Conservation (phyloP, 2,797 vertebrate species). For the Pagetopsis macropterus region DNA sequence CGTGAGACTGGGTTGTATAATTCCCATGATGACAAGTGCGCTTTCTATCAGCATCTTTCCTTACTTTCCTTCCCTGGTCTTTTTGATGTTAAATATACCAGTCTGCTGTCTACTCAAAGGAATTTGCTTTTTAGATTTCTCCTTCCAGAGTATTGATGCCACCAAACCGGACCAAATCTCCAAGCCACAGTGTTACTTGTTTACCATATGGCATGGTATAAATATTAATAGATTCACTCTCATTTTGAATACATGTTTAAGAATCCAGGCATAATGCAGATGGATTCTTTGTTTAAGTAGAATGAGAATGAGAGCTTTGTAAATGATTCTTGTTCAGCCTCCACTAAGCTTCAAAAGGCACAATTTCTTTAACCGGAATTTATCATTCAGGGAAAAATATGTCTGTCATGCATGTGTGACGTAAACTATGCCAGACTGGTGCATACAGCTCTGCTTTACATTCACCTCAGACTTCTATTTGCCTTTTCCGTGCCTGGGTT, state of each 20-base stretch:
- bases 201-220: slow-evolving; percentile 62
- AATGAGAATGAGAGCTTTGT: slow-evolving; percentile 26
- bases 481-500: slow-evolving; percentile 76
- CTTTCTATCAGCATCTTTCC: slow-evolving; percentile 43
- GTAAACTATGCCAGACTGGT: slow-evolving; percentile 54
- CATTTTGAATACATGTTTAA: slow-evolving; percentile 60
- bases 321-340: slow-evolving; percentile 21
- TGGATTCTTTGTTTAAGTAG: slow-evolving; percentile 16
- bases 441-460: slow-evolving; percentile 74
- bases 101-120: slow-evolving; percentile 41
- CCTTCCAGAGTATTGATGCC: slow-evolving; percentile 34
- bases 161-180: slow-evolving; percentile 61
- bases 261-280: slow-evolving; percentile 42
- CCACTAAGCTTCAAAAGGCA: slow-evolving; percentile 35
- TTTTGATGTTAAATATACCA: slow-evolving; percentile 59
- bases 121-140: slow-evolving; percentile 33
- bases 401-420: slow-evolving; percentile 66
- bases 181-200: slow-evolving; percentile 52
- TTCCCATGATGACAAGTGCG: slow-evolving; percentile 28
- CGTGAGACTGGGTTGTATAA: no score
- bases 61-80: slow-evolving; percentile 23
- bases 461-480: slow-evolving; percentile 76
- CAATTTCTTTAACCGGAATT: slow-evolving; percentile 47
- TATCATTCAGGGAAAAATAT: slow-evolving; percentile 33
- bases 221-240: slow-evolving; percentile 66